phyloP scores from a whole-genome alignment of 2,113 vertebrate species.

The Irena cyanogastra region DNA sequence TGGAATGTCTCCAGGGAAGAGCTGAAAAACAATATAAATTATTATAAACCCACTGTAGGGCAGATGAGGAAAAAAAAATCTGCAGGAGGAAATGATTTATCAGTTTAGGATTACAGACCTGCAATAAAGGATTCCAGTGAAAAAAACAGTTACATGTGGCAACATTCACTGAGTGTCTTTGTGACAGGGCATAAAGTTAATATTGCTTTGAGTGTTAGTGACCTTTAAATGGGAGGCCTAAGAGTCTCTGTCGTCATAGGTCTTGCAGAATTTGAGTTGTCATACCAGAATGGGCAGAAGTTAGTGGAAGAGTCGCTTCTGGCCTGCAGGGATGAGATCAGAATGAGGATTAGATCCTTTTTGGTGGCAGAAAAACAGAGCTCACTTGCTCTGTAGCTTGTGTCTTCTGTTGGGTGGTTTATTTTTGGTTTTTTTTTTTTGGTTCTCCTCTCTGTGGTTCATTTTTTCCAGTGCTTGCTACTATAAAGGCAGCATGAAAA shows the following conservation, averaged over 20 bases:
- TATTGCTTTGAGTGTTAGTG: neutral
- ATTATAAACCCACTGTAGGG: neutral
- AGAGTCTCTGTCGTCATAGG: neutral
- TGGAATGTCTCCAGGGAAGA: neutral
- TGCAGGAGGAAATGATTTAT: neutral
- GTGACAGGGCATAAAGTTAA: neutral
- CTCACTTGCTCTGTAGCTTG: neutral
- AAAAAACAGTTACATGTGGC: neutral
- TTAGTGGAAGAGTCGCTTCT: neutral
- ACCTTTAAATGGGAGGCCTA: neutral
- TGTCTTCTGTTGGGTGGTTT: neutral
- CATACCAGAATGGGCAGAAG: neutral
- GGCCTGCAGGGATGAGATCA: neutral
- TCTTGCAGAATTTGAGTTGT: neutral
- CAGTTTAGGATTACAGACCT: neutral
- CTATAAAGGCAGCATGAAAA: conserved; percentile 7
- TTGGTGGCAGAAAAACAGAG: neutral
- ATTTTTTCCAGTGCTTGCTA: neutral
- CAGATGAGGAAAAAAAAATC: neutral
- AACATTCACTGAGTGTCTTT: neutral
- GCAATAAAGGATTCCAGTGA: neutral
- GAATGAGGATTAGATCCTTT: neutral
- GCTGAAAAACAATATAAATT: neutral
- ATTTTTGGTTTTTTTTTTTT: neutral
- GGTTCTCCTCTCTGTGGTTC: neutral